Base-by-base conservation (phyloP, 92 coral and sea anemone genomes). In the Umimayanthus chanpuru region DNA sequence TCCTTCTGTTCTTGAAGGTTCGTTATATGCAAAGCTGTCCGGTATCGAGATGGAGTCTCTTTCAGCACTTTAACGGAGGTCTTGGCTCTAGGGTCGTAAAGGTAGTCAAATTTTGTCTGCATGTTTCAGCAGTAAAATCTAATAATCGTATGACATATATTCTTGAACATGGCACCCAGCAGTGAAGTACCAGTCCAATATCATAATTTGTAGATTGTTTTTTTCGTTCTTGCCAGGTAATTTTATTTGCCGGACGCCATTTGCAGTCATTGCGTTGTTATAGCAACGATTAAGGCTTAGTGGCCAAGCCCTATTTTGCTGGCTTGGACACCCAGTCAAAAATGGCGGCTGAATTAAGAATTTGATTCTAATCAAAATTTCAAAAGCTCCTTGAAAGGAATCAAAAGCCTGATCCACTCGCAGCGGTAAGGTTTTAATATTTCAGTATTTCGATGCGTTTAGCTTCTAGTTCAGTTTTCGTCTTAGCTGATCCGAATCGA, bases 1-100 rank as follows among this genome's bases (percentile, higher is more conserved):
- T 95, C 97, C 80, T 95, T 96, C 79, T 93, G 92, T 75, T 93
- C 96, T 79, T 92, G 89, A 21, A 95, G 93, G 73, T 92, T 93
- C 68, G 89, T 88, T 85, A 92, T 93, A 87, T 95, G 96, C 38
- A 92, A 85, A 12, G 92, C 91, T 21, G 94, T 87, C 50, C 94
- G 94, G 76, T 95, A 92, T 88, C 91, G 80, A 0, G 93, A 68
- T 43, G 97, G 94, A 55, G 96, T 91, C 76, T 97, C 98, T 71
- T 90, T 92, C 23, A 94, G 83, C 36, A 94, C 91, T 81, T 87
- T 82, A 8, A 94, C 94, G 12, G 95, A 89, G 4, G 98, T 96
- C 81, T 91, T 93, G 39, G 86, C 87, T 32, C 91, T 58, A 12
- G 94, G 92, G 74, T 95, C 94, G 73, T 86, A 88, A 30, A 82